A percentile compares a stretch with the other conserved stretches of the same genome.
Evolutionary conservation across 2,888 invertebrate species (phyloP).

Genomic region (Sesia bembeciformis): DNA sequence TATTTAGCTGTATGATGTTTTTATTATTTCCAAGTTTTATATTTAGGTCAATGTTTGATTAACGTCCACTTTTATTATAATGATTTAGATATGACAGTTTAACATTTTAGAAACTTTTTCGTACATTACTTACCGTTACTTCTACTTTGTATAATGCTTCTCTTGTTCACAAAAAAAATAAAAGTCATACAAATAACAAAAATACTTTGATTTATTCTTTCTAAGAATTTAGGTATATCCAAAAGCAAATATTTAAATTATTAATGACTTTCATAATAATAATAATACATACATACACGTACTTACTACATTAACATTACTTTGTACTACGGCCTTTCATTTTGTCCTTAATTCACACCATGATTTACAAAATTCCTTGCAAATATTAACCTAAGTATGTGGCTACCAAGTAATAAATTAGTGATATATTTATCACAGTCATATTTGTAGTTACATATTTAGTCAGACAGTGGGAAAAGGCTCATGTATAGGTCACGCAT

Average conservation of each 20-base stretch:
- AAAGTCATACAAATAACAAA: neutral
- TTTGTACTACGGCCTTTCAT: neutral
- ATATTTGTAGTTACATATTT: neutral
- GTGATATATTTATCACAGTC: neutral
- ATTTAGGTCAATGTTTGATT: too few species aligned
- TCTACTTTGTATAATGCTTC: neutral
- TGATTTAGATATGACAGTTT: too few species aligned
- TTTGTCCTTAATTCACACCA: neutral
- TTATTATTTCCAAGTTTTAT: too few species aligned
- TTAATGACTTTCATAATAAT: neutral
- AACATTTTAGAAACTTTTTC: too few species aligned
- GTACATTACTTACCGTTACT: neutral
- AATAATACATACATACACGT: neutral
- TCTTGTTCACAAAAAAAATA: neutral
- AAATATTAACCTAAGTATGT: too few species aligned
- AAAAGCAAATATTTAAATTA: neutral
- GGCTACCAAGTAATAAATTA: neutral
- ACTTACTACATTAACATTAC: neutral
- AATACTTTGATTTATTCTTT: neutral
- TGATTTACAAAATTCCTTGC: neutral
- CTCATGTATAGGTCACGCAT: too few species aligned
- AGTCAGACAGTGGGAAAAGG: too few species aligned
- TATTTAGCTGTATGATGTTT: too few species aligned
- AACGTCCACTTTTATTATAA: too few species aligned
- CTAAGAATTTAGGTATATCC: neutral